Evolutionary conservation across 1,140 invertebrate species (phyloP), one percentile per base, ranked within the genome.

Genomic region (Dinothrombium tinctorium): DNA sequence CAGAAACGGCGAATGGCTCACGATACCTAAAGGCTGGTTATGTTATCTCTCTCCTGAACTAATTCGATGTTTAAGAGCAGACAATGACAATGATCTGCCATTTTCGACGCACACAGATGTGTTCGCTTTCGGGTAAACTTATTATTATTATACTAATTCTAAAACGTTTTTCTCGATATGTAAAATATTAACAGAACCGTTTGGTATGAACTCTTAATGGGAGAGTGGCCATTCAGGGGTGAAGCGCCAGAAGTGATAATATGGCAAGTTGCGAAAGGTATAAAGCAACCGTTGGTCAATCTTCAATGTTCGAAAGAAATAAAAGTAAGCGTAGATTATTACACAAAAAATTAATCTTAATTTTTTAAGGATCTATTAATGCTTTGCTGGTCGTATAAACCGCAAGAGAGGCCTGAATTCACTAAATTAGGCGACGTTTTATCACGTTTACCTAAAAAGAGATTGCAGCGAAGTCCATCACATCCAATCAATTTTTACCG

Each of bases 1-100:
- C 48, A 65, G 61, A 43, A 71, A 72, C 60, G 68, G 71, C 49
- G 60, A 76, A 54, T 76, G 73, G 51, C 66, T 96, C 48, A 78
- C 76, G 48, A 86, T 96, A 58, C 87, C 90, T 43, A 73, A 80
- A 41, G 86, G 89, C 47, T 98, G 90, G 90, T 64, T 98, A 49
- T 92, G 86, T 64, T 98, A 98, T 63, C 63, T 96, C 49, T 79
- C 89, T 36, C 90, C 92, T 15, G 92, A 98, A 67, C 69, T 98
- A 32, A 76, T 94, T 52, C 68, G 79, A 29, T 69, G 70, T 50
- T 61, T 90, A 41, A 65, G 66, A 53, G 77, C 75, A 33, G 57
- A 67, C 32, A 69, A 74, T 51, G 71, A 76, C 48, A 74, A 77
- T 49, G 77, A 83, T 52, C 63, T 96, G 50, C 84, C 86, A 37